Evolutionary conservation across 2,113 vertebrate genomes (phyloP).

Genomic region (Helogale parvula): DNA sequence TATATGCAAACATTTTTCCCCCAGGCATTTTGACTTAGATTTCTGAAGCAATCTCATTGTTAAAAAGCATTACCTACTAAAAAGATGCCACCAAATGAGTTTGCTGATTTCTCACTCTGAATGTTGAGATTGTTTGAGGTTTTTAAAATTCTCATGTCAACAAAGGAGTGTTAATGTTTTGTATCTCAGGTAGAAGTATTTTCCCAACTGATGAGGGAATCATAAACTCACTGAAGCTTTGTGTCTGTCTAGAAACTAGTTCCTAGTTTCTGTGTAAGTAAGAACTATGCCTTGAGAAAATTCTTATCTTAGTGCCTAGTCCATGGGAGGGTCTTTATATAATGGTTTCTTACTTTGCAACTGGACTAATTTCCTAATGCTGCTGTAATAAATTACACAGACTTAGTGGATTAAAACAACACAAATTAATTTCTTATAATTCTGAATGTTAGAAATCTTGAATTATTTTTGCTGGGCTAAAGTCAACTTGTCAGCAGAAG

Average conservation of each 20-base stretch:
- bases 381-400: background rate
- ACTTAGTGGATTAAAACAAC: background rate
- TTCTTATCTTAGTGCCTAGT: background rate
- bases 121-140: background rate
- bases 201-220: background rate
- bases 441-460: background rate
- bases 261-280: conserved; percentile 1
- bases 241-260: background rate
- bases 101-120: background rate
- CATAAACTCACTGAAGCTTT: background rate
- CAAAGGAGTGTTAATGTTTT: background rate
- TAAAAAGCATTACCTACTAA: background rate
- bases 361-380: background rate
- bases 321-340: background rate
- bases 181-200: background rate
- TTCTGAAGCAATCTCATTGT: background rate
- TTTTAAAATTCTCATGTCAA: conserved; percentile 13
- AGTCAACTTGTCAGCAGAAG: background rate
- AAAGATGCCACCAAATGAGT: background rate
- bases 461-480: background rate
- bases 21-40: background rate
- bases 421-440: background rate
- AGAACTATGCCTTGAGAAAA: background rate
- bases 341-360: background rate
- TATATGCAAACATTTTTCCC: background rate